Conservation (phyloP, 2,797 vertebrate genomes). For the Pteropus rufus region DNA sequence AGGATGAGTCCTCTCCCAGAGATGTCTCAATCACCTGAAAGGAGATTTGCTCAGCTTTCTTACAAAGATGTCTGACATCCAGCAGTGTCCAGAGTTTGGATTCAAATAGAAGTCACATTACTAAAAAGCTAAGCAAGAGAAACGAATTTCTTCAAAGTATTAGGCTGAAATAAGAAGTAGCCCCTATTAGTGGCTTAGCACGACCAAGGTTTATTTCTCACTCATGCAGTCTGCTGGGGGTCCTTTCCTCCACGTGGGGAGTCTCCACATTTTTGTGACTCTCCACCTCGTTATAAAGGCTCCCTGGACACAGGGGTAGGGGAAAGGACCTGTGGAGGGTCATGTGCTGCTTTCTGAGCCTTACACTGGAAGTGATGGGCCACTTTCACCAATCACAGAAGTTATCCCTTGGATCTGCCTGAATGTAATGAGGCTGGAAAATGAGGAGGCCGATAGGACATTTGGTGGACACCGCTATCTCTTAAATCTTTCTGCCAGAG, state of each 20-base stretch:
- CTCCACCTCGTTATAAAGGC: not conserved
- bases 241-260: not conserved
- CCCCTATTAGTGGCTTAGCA: not conserved
- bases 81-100: not conserved
- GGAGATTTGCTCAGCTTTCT: not conserved
- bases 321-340: not conserved
- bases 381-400: too few relatives aligned
- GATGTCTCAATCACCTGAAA: not conserved
- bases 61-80: not conserved
- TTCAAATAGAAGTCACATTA: not conserved
- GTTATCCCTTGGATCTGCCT: not conserved
- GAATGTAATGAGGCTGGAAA: not conserved
- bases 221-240: not conserved
- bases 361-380: fast-evolving
- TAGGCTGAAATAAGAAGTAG: not conserved
- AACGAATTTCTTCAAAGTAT: not conserved
- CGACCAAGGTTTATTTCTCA: not conserved
- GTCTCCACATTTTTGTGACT: not conserved
- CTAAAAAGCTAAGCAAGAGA: not conserved
- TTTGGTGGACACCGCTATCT: not conserved
- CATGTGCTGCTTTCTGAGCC: not conserved
- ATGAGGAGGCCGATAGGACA: too few relatives aligned
- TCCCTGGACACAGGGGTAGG: not conserved
- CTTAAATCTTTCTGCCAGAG: not conserved
- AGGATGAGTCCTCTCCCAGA: not conserved